Percentiles rank a stretch among this genome's conserved stretches.
Evolutionary conservation across 2,888 invertebrate genomes (phyloP).

Genomic region (Drosophila pegasa): DNA sequence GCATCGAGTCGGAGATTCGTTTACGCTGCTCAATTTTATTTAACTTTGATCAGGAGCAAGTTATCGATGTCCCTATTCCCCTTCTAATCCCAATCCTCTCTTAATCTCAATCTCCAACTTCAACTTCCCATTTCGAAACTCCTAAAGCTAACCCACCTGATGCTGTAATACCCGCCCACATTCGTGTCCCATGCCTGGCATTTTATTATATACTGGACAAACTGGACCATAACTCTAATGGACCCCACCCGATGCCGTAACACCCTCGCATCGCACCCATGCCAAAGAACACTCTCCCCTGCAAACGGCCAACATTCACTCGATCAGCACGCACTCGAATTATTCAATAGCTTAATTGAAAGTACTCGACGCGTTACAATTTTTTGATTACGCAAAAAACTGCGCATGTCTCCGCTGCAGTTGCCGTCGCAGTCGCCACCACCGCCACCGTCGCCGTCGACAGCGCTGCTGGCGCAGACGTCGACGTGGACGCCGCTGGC

Average conservation of each 20-base stretch:
- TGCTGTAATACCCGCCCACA: conserved; percentile 1
- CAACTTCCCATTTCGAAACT: background rate
- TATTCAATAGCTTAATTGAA: conserved; percentile 81
- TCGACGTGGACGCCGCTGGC: conserved; percentile 27
- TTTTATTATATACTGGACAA: background rate
- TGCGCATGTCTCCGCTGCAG: conserved; percentile 57
- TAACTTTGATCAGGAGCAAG: background rate
- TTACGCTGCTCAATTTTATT: background rate
- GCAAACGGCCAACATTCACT: conserved; percentile 63
- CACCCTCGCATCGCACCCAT: conserved; percentile 2
- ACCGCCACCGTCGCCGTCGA: conserved; percentile 5
- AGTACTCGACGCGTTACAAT: conserved; percentile 74
- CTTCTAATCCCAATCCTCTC: background rate
- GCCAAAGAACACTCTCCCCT: conserved; percentile 34
- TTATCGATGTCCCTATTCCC: background rate
- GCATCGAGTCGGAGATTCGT: background rate
- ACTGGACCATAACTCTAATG: conserved; percentile 5
- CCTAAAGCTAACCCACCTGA: background rate
- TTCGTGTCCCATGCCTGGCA: background rate
- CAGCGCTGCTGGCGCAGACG: conserved; percentile 29
- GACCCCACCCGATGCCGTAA: conserved; percentile 8
- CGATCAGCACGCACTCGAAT: conserved; percentile 63
- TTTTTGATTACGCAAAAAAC: conserved; percentile 78
- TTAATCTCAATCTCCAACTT: background rate
- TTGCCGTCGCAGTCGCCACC: conserved; percentile 4